These are phyloP conservation scores for Volucella inanis DNA, from an alignment of 2,888 invertebrate species.

Conservation along the genomic window DNA sequence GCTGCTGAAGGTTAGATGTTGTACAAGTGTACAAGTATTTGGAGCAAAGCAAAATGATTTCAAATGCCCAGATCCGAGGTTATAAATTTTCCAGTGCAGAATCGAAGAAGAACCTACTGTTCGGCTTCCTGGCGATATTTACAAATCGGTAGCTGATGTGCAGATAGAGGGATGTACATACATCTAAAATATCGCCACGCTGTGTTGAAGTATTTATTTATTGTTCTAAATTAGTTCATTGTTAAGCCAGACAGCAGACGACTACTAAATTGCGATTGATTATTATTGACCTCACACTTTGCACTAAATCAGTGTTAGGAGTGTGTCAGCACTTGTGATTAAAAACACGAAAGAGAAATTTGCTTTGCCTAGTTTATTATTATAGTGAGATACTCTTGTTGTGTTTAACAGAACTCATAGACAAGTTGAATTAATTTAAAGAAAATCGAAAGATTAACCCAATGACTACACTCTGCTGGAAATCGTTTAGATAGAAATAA, in stretches of 20 bases:
- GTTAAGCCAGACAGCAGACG: neutral
- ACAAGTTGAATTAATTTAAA: too few species aligned
- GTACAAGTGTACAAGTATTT: conserved; percentile 30
- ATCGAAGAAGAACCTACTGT: conserved; percentile 33
- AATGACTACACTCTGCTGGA: too few species aligned
- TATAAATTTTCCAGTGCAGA: conserved; percentile 46
- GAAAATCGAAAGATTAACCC: too few species aligned
- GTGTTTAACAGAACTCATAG: too few species aligned
- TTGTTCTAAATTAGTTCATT: neutral
- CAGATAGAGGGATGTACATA: neutral
- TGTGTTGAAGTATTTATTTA: conserved; percentile 45
- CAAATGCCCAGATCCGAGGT: neutral
- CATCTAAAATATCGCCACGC: conserved; percentile 23
- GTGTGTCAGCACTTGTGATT: neutral
- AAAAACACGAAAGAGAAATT: neutral
- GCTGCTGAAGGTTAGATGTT: conserved; percentile 27
- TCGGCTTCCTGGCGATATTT: conserved; percentile 10
- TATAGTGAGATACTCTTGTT: too few species aligned
- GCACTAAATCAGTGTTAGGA: conserved; percentile 6
- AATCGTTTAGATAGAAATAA: too few species aligned
- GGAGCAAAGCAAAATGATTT: conserved; percentile 4
- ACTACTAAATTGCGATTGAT: conserved; percentile 17
- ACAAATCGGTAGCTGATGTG: neutral
- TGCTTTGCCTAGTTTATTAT: neutral
- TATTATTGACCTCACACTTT: conserved; percentile 11